Evolutionary conservation across 2,113 vertebrate genomes (phyloP).

Genomic region (Channa argus): DNA sequence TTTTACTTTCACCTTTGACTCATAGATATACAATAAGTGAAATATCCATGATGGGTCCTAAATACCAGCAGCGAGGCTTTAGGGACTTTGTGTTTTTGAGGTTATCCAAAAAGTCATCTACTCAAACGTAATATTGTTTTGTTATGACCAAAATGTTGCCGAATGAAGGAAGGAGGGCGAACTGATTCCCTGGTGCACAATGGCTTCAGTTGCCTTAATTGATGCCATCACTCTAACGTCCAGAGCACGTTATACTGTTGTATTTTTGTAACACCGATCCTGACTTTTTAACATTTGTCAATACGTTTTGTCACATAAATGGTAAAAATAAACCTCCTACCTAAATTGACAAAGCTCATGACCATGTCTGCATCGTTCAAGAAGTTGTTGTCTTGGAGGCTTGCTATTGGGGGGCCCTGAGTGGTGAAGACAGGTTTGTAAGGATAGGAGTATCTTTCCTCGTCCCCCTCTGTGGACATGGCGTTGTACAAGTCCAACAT

Average conservation of each 20-base stretch:
- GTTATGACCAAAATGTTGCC: no score
- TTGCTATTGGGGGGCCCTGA: slow-evolving; percentile 92
- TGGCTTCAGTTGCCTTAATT: background rate
- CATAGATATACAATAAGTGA: background rate
- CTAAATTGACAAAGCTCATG: slow-evolving; percentile 99
- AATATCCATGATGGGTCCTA: background rate
- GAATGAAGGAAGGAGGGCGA: no score
- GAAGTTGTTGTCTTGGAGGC: slow-evolving; percentile 94
- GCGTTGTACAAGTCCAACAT: slow-evolving; percentile 99
- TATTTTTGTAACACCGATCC: background rate
- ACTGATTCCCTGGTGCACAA: background rate
- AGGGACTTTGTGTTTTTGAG: no score
- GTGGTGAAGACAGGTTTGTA: slow-evolving; percentile 94
- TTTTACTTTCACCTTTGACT: slow-evolving; percentile 7
- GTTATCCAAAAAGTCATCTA: no score
- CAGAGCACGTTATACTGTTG: background rate
- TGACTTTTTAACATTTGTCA: background rate
- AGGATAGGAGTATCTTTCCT: slow-evolving; percentile 89
- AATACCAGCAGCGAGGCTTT: background rate
- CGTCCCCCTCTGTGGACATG: slow-evolving; percentile 91
- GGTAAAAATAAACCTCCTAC: slow-evolving; percentile 81
- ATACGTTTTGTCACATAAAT: background rate
- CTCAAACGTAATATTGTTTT: no score
- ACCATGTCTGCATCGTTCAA: slow-evolving; percentile 98
- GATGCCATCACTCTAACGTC: background rate